Evolutionary conservation across 2,113 vertebrate genomes (phyloP).

Genomic region (Phodopus roborovskii): DNA sequence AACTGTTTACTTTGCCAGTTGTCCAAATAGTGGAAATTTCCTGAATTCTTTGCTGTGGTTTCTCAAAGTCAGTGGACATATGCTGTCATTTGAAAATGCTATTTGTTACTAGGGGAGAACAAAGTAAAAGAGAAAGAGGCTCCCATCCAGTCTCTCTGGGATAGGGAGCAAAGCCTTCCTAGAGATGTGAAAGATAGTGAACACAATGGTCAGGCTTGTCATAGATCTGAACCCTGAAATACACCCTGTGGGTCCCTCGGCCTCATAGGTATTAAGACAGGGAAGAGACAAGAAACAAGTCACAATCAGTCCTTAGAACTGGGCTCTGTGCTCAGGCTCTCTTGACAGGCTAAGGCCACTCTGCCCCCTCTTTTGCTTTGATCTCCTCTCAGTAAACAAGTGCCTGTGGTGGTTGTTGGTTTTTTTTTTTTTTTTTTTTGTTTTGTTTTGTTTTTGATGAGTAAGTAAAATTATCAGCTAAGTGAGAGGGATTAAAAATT

Average conservation of each 20-base stretch:
- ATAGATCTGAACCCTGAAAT: background rate
- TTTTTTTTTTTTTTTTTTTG: too few relatives aligned
- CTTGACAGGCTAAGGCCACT: background rate
- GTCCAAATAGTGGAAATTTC: slow-evolving; percentile 58
- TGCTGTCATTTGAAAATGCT: slow-evolving; percentile 46
- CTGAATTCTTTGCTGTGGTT: slow-evolving; percentile 29
- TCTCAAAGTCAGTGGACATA: slow-evolving; percentile 39
- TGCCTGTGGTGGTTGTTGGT: background rate
- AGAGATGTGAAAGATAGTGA: background rate
- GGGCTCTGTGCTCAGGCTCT: background rate
- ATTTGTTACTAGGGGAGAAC: slow-evolving; percentile 25
- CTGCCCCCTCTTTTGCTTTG: background rate
- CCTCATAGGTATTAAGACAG: background rate
- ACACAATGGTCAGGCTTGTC: background rate
- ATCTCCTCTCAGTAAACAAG: background rate
- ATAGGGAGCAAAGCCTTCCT: background rate
- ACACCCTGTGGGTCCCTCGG: background rate
- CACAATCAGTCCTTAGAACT: background rate
- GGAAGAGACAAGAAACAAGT: background rate
- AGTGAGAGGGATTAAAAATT: background rate
- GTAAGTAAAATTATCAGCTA: slow-evolving; percentile 3
- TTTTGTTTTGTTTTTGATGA: background rate
- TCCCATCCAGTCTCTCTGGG: background rate
- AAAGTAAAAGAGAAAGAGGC: slow-evolving; percentile 22
- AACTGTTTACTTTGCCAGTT: slow-evolving; percentile 7